Conservation (phyloP, 2,797 vertebrate species). For the Tangara arthus region DNA sequence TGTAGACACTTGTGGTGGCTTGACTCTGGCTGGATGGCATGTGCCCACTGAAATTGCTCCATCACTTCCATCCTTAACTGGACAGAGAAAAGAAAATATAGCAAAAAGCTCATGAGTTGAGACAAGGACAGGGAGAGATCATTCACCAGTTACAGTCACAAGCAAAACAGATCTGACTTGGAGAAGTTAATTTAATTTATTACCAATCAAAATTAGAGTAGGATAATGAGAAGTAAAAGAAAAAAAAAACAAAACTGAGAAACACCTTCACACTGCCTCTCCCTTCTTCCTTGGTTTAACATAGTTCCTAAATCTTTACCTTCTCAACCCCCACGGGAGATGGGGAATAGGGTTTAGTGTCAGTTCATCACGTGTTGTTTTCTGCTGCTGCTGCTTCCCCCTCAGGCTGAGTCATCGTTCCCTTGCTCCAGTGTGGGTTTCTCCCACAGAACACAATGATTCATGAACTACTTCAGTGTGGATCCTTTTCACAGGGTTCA, state of each 20-base stretch:
- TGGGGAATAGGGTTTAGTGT: too few species aligned
- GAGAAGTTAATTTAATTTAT: neutral
- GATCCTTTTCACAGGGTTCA: neutral
- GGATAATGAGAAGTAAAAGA: neutral
- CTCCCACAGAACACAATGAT: neutral
- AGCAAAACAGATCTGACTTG: neutral
- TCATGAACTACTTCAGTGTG: neutral
- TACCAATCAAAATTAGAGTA: neutral
- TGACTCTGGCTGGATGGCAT: neutral
- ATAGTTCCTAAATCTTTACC: neutral
- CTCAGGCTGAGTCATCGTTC: neutral
- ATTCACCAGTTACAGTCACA: too few species aligned
- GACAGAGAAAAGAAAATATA: neutral
- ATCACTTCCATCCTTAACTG: neutral
- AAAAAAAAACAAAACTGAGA: neutral
- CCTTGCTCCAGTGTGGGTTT: neutral
- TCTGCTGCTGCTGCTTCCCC: neutral
- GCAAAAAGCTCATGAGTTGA: neutral
- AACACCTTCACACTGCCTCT: neutral
- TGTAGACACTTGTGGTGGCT: neutral
- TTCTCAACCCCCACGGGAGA: neutral
- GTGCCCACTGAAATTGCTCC: neutral
- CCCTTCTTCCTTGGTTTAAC: neutral
- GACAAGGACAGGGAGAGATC: neutral
- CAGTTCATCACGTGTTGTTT: rapidly evolving